Base-by-base conservation (phyloP, 2,888 invertebrate genomes). In the Ditula angustiorana region DNA sequence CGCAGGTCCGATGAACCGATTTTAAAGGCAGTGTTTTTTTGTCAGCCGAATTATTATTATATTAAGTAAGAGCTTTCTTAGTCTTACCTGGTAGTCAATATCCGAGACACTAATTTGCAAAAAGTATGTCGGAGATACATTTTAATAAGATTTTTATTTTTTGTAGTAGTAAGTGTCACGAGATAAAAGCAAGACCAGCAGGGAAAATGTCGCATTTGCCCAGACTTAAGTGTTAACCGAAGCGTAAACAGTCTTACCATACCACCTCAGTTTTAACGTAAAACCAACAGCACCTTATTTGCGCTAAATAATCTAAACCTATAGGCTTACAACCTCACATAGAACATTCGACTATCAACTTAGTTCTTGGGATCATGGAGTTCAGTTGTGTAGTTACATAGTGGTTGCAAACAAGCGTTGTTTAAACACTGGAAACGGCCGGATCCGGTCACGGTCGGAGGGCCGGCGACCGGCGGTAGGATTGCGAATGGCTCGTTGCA, bases 391-490 rank as follows among this genome's bases (percentile, higher is more conserved):
- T 41, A n/a, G 41, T 41, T 41, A 41, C 41, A 1, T 41, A 41
- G 35, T 16, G 35, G 35, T 37, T 37, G 24, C 47, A 58, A 59
- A 59, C 41, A 30, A 21, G 41, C 44, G n/a, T 35, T 52, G 28
- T 53, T 60, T 30, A 47, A 55, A 55, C 55, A 52, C 59, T 47
- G 55, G 56, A 30, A 5, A 5, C 16, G 50, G 44, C 35, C 24
- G 59, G n/a, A 26, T 56, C 46, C 62, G 53, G 66, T 66, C 66
- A 62, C 66, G 66, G 66, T 53, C 66, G 62, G 57, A 49, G 61
- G 35, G 46, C 41, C 55, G 24, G 57, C 41, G 33, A 53, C 53
- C 53, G 64, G 59, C 59, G n/a, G n/a, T n/a, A n/a, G n/a, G n/a
- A 64, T 26, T 52, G 59, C 59, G 46, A 47, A 63, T 55, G 46